Conservation (phyloP, 2,888 invertebrate species). For the Gibbula magus region DNA sequence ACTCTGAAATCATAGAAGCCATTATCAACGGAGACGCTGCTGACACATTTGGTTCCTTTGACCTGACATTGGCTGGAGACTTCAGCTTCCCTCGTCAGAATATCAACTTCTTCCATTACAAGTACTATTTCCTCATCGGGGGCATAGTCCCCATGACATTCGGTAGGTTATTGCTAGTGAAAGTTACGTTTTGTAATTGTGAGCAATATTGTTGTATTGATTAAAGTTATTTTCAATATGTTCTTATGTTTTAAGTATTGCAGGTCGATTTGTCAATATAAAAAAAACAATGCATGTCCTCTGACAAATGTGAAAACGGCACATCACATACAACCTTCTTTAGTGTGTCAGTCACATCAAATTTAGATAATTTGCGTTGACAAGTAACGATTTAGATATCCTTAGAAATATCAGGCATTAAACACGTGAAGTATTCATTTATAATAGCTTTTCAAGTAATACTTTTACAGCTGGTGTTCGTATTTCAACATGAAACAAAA, state of each 20-base stretch:
- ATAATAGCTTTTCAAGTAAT: too few relatives aligned
- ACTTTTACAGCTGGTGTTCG: too few relatives aligned
- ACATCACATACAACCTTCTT: too few relatives aligned
- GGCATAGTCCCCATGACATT: constrained; percentile 53
- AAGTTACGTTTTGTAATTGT: neutral
- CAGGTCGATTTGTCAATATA: neutral
- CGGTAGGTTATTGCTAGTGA: constrained; percentile 48
- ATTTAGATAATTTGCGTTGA: too few relatives aligned
- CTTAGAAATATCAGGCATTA: too few relatives aligned
- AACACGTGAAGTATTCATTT: too few relatives aligned
- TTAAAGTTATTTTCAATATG: neutral
- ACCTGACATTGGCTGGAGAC: constrained; percentile 51
- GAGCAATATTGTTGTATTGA: neutral
- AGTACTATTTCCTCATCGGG: constrained; percentile 45
- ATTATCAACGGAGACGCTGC: constrained; percentile 36
- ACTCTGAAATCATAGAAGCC: constrained; percentile 50
- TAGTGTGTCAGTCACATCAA: too few relatives aligned
- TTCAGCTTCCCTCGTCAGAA: constrained; percentile 48
- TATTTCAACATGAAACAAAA: too few relatives aligned
- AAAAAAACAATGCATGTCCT: too few relatives aligned
- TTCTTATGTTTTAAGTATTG: neutral
- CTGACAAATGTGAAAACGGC: too few relatives aligned
- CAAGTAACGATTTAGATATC: too few relatives aligned
- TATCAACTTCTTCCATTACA: constrained; percentile 45
- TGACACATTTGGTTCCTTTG: constrained; percentile 53